Conservation (phyloP, 2,888 invertebrate genomes). For the Drosophila fungiperda region DNA sequence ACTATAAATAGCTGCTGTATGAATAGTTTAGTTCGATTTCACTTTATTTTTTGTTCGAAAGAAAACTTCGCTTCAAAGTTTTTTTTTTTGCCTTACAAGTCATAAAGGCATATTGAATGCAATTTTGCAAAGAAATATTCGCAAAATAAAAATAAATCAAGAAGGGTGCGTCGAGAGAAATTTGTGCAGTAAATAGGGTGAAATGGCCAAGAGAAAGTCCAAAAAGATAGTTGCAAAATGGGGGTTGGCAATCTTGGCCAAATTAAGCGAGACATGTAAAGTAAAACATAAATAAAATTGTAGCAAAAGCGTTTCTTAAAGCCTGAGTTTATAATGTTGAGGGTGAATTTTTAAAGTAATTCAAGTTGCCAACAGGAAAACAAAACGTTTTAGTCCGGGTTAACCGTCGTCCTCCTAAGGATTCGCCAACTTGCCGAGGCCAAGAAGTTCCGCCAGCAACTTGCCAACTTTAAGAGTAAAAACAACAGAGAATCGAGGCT, state of each 20-base stretch:
- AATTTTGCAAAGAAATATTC: conserved; percentile 29
- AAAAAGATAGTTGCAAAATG: conserved; percentile 19
- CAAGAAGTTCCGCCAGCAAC: conserved; percentile 49
- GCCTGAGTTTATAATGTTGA: conserved; percentile 42
- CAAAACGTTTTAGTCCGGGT: conserved; percentile 35
- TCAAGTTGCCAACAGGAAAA: conserved; percentile 54
- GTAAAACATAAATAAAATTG: conserved; percentile 5
- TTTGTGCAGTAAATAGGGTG: conserved; percentile 15
- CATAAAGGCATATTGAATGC: conserved; percentile 49
- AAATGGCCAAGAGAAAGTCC: conserved; percentile 7
- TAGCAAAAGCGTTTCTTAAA: conserved; percentile 28
- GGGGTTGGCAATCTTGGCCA: conserved; percentile 40
- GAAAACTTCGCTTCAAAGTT: conserved; percentile 11
- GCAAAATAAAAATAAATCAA: background rate
- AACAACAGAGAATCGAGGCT: background rate
- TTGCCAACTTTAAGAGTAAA: conserved; percentile 25
- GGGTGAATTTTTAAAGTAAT: conserved; percentile 64
- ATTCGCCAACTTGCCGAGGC: conserved; percentile 37
- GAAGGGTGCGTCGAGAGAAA: conserved; percentile 32
- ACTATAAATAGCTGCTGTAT: background rate
- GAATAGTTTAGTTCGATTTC: conserved; percentile 11
- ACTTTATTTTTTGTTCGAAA: conserved; percentile 7
- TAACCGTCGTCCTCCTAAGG: conserved; percentile 46
- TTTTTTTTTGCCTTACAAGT: conserved; percentile 1
- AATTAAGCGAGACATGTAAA: conserved; percentile 56